Percentiles rank a stretch among this genome's conserved stretches.
phyloP scores from a whole-genome alignment of 2,888 invertebrate species.

The Dryadula phaetusa region DNA sequence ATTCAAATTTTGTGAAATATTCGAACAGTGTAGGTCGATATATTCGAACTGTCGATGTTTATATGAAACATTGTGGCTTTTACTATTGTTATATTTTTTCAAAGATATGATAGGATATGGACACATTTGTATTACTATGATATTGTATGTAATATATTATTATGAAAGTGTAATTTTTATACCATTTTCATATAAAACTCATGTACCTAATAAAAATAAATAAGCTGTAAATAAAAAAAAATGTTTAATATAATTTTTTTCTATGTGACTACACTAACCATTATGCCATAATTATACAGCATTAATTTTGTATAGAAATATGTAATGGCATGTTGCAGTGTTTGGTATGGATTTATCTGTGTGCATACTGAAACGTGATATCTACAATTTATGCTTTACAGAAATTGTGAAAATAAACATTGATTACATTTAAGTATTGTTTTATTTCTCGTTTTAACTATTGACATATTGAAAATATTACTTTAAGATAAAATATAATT shows the following conservation, averaged over 20 bases:
- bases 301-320: conserved; percentile 78
- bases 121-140: conserved; percentile 80
- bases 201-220: conserved; percentile 80
- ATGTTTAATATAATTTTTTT: conserved; percentile 81
- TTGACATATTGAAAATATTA: neutral
- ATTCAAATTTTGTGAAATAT: conserved; percentile 65
- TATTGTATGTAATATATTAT: conserved; percentile 72
- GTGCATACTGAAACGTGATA: conserved; percentile 83
- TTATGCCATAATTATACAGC: conserved; percentile 69
- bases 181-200: conserved; percentile 83
- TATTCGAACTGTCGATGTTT: conserved; percentile 72
- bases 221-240: conserved; percentile 75
- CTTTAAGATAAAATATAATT: neutral
- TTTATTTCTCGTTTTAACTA: conserved; percentile 43
- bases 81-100: conserved; percentile 83
- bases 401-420: conserved; percentile 80
- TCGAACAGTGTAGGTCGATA: conserved; percentile 57
- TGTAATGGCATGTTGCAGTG: conserved; percentile 73
- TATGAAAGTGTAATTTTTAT: conserved; percentile 84
- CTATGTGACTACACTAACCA: conserved; percentile 80
- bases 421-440: conserved; percentile 63
- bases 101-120: conserved; percentile 75
- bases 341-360: conserved; percentile 80
- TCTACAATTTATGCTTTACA: conserved; percentile 84
- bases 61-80: conserved; percentile 74